Evolutionary conservation across 2,797 vertebrate genomes (phyloP).

Genomic region (Sciurus carolinensis): DNA sequence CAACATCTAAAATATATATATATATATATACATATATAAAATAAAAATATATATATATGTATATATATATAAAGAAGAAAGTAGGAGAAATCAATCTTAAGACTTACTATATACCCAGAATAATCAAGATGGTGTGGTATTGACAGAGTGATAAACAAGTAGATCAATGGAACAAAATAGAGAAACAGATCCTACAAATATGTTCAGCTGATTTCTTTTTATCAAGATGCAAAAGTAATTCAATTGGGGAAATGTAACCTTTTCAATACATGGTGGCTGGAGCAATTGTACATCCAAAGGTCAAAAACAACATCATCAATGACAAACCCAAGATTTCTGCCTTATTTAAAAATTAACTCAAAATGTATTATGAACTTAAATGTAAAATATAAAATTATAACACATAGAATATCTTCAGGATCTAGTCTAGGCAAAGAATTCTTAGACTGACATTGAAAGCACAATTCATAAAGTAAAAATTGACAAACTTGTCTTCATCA

Average conservation of each 20-base stretch:
- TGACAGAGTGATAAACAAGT: too few relatives aligned
- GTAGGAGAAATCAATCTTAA: neutral
- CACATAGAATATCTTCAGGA: neutral
- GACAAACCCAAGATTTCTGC: too few relatives aligned
- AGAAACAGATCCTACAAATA: too few relatives aligned
- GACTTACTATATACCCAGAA: neutral
- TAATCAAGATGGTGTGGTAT: neutral
- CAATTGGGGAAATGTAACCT: neutral
- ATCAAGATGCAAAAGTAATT: neutral
- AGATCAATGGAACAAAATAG: too few relatives aligned
- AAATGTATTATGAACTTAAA: neutral
- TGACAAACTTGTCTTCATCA: neutral
- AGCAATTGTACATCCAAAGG: neutral
- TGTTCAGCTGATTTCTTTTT: too few relatives aligned
- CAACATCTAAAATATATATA: too few relatives aligned
- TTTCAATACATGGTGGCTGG: neutral
- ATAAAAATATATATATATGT: too few relatives aligned
- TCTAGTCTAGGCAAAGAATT: neutral
- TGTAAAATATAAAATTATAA: neutral
- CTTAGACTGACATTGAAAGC: neutral
- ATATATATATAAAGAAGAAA: neutral
- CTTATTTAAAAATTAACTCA: too few relatives aligned
- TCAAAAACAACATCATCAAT: neutral
- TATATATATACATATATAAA: too few relatives aligned
- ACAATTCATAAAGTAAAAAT: neutral